A percentile compares a stretch with the other conserved stretches of the same genome.
These are phyloP conservation scores for Brachionus paranguensis DNA, from an alignment of 1,140 invertebrate genomes.

Conservation along the genomic window DNA sequence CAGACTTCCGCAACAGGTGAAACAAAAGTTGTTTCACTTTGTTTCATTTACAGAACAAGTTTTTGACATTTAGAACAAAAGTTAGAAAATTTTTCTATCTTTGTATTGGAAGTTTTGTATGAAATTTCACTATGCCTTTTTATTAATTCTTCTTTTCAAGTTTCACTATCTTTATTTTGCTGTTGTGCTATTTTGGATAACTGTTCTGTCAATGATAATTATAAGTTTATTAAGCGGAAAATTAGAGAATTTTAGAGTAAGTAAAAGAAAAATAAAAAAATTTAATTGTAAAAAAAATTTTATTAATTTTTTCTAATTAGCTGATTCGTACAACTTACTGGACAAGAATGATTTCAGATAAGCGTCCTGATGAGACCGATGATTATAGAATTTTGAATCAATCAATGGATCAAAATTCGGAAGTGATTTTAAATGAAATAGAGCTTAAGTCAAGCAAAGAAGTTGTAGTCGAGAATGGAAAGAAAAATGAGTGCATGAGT, in stretches of 20 bases:
- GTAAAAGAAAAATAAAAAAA: neutral
- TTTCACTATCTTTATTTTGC: conserved; percentile 40
- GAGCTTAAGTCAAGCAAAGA: neutral
- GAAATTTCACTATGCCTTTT: too few species aligned
- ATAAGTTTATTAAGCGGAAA: neutral
- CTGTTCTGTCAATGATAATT: neutral
- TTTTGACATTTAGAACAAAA: too few species aligned
- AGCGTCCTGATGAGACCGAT: conserved; percentile 31
- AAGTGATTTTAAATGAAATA: neutral
- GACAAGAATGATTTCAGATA: conserved; percentile 12
- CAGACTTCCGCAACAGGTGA: too few species aligned
- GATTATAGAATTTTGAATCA: neutral
- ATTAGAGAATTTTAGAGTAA: neutral
- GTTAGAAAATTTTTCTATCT: too few species aligned
- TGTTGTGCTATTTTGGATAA: conserved; percentile 17
- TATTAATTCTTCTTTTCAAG: neutral
- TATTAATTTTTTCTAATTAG: neutral
- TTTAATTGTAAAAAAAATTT: neutral
- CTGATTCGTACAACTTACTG: conserved; percentile 32
- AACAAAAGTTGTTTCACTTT: too few species aligned
- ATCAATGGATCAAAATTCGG: neutral
- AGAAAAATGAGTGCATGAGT: neutral
- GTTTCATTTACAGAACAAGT: too few species aligned
- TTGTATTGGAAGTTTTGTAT: too few species aligned
- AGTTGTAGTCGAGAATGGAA: neutral